These are phyloP conservation scores for Acipenser ruthenus DNA, from an alignment of 2,797 vertebrate genomes.

Conservation along the genomic window DNA sequence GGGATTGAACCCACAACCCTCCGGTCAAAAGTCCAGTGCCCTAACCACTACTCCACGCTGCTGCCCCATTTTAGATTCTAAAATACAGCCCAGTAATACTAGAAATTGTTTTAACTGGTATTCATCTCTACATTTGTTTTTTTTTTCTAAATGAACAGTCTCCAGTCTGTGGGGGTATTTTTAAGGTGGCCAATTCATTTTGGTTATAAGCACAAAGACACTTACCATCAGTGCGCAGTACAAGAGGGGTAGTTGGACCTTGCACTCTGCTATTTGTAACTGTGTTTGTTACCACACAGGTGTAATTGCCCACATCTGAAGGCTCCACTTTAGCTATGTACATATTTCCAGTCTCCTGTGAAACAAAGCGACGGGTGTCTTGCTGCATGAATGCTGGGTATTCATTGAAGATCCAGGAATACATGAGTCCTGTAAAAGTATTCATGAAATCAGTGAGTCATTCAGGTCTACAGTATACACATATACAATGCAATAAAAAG, in stretches of 20 bases:
- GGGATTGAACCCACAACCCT: too few relatives aligned
- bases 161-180: too few relatives aligned
- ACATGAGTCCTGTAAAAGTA: constrained; percentile 72
- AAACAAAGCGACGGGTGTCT: constrained; percentile 87
- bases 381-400: constrained; percentile 87
- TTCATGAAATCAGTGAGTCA: too few relatives aligned
- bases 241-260: constrained; percentile 84
- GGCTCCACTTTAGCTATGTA: constrained; percentile 94
- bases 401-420: constrained; percentile 96
- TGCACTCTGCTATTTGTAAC: constrained; percentile 80
- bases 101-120: too few relatives aligned
- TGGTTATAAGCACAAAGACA: not conserved
- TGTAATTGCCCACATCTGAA: constrained; percentile 94
- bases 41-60: too few relatives aligned
- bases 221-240: constrained; percentile 90
- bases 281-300: constrained; percentile 86
- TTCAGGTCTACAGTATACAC: too few relatives aligned
- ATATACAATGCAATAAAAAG: too few relatives aligned
- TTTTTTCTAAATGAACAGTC: constrained; percentile 5
- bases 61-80: too few relatives aligned
- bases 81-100: too few relatives aligned
- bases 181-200: not conserved
- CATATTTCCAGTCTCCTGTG: constrained; percentile 89
- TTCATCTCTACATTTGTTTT: constrained; percentile 10
- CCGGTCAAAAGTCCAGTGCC: too few relatives aligned